Percentiles rank a stretch among this genome's conserved stretches.
Evolutionary conservation across 1,140 invertebrate genomes (phyloP).

Genomic region (Pentalonia nigronervosa): DNA sequence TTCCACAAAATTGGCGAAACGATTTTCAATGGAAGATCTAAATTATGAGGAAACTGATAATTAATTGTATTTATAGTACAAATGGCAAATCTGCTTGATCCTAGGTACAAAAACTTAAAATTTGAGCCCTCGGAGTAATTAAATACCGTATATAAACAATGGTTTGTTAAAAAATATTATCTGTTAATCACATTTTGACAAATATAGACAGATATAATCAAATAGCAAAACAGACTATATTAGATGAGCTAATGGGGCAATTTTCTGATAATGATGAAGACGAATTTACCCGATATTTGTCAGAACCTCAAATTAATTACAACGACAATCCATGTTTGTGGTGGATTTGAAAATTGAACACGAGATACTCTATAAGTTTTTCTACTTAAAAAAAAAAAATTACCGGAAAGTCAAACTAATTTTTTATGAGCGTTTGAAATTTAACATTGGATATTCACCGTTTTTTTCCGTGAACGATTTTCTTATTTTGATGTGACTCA

Average conservation of each 20-base stretch:
- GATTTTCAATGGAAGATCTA: background rate
- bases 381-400: too few relatives aligned
- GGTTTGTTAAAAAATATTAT: background rate
- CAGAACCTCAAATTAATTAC: too few relatives aligned
- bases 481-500: too few relatives aligned
- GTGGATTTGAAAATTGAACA: too few relatives aligned
- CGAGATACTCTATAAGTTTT: too few relatives aligned
- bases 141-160: background rate
- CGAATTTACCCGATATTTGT: too few relatives aligned
- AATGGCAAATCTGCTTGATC: background rate
- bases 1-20: background rate
- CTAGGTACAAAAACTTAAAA: constrained; percentile 14
- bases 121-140: background rate
- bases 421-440: too few relatives aligned
- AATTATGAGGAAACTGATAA: background rate
- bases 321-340: too few relatives aligned
- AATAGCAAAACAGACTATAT: background rate
- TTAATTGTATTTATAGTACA: background rate
- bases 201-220: background rate
- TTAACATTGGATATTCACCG: too few relatives aligned
- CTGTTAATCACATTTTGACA: background rate
- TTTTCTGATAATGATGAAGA: too few relatives aligned
- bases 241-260: background rate
- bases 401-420: too few relatives aligned
- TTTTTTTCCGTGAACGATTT: too few relatives aligned